Conservation (phyloP, 2,888 invertebrate genomes). For the Drosophila testacea region DNA sequence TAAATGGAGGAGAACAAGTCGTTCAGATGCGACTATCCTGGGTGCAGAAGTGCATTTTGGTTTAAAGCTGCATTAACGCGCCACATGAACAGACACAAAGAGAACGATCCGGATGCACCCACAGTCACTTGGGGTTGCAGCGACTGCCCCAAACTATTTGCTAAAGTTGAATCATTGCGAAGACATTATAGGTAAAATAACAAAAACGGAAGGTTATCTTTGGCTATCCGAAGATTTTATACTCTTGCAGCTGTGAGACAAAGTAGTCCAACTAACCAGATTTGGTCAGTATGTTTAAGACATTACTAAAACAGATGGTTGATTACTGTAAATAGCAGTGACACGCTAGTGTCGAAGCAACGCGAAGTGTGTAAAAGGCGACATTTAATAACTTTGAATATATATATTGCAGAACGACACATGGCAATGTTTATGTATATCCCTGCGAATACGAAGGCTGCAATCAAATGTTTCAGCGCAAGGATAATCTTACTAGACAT, state of each 20-base stretch:
- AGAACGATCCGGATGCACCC: slow-evolving; percentile 27
- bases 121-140: slow-evolving; percentile 29
- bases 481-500: slow-evolving; percentile 47
- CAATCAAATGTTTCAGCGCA: slow-evolving; percentile 59
- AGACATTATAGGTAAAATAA: slow-evolving; percentile 37
- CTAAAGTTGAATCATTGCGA: slow-evolving; percentile 43
- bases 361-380: too few species aligned
- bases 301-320: too few species aligned
- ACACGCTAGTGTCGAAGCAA: too few species aligned
- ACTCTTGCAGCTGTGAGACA: too few species aligned
- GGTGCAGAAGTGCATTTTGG: slow-evolving; percentile 54
- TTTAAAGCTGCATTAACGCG: slow-evolving; percentile 46
- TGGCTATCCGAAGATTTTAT: too few species aligned
- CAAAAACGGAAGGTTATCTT: too few species aligned
- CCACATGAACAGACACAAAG: slow-evolving; percentile 28
- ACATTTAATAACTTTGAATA: too few species aligned
- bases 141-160: slow-evolving; percentile 39
- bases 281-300: too few species aligned
- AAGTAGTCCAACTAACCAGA: too few species aligned
- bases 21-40: slow-evolving; percentile 29
- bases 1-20: slow-evolving; percentile 47
- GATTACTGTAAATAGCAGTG: too few species aligned
- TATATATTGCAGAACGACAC: slow-evolving; percentile 33
- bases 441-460: slow-evolving; percentile 37
- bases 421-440: slow-evolving; percentile 36